These are phyloP conservation scores for Sarcophaga bullata DNA, from an alignment of 1,140 invertebrate genomes.

Conservation along the genomic window DNA sequence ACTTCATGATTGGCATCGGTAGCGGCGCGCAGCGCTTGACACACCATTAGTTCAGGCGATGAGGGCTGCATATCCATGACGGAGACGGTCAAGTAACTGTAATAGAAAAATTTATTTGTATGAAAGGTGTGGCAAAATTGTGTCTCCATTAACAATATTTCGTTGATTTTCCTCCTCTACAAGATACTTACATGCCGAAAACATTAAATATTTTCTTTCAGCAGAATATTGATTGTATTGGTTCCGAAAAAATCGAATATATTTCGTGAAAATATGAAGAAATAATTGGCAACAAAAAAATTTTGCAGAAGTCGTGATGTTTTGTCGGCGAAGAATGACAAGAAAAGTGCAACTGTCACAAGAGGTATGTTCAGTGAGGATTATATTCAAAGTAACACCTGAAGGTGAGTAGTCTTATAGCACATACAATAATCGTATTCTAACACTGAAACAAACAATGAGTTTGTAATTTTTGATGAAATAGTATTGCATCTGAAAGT, in stretches of 20 bases:
- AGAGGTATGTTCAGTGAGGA: not conserved
- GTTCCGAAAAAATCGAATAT: slow-evolving; percentile 11
- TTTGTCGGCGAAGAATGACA: slow-evolving; percentile 24
- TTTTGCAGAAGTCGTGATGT: slow-evolving; percentile 6
- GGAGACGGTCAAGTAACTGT: slow-evolving; percentile 12
- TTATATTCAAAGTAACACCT: no score
- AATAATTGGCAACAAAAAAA: slow-evolving; percentile 30
- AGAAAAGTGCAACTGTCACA: not conserved
- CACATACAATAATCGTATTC: no score
- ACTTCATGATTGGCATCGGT: slow-evolving; percentile 85
- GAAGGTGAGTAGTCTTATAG: no score
- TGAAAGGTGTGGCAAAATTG: slow-evolving; percentile 30
- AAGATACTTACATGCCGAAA: slow-evolving; percentile 20
- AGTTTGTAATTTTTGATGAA: no score
- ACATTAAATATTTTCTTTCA: slow-evolving; percentile 23
- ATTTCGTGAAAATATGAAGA: slow-evolving; percentile 30
- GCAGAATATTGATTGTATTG: slow-evolving; percentile 29
- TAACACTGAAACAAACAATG: no score
- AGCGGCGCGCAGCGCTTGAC: slow-evolving; percentile 77
- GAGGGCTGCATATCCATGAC: slow-evolving; percentile 46
- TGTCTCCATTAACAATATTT: not conserved
- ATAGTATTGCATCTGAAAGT: no score
- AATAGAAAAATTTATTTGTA: slow-evolving; percentile 1
- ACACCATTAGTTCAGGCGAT: slow-evolving; percentile 56
- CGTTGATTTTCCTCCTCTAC: not conserved